Evolutionary conservation across 2,113 vertebrate species (phyloP).

Genomic region (Labrus mixtus): DNA sequence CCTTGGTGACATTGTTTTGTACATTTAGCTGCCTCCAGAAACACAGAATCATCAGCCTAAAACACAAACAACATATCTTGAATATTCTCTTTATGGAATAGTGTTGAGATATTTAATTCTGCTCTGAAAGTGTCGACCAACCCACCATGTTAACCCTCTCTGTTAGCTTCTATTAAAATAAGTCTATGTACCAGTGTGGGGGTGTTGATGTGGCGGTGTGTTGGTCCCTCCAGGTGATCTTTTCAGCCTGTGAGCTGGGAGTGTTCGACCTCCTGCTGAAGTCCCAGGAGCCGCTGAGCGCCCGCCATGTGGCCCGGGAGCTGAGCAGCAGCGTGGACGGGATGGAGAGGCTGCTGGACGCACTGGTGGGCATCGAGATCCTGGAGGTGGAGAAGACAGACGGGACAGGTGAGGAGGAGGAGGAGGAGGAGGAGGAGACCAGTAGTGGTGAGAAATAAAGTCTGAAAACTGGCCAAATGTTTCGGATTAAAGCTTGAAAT

Average conservation of each 20-base stretch:
- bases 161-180: no score
- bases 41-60: no score
- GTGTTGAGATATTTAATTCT: no score
- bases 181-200: no score
- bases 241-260: slow-evolving; percentile 83
- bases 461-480: background rate
- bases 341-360: slow-evolving; percentile 81
- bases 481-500: background rate
- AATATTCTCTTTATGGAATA: no score
- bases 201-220: background rate
- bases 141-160: no score
- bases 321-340: slow-evolving; percentile 75
- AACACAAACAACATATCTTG: no score
- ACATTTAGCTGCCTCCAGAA: no score
- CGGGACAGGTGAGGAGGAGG: slow-evolving; percentile 67
- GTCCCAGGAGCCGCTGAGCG: slow-evolving; percentile 72
- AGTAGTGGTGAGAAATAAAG: no score
- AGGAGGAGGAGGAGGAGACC: background rate
- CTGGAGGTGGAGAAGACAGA: slow-evolving; percentile 77
- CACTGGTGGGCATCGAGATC: slow-evolving; percentile 81
- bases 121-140: no score
- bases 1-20: no score
- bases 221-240: slow-evolving; percentile 74
- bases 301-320: slow-evolving; percentile 61
- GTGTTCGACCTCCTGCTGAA: slow-evolving; percentile 82